phyloP scores from a whole-genome alignment of 2,113 vertebrate species.

The Manacus vitellinus region DNA sequence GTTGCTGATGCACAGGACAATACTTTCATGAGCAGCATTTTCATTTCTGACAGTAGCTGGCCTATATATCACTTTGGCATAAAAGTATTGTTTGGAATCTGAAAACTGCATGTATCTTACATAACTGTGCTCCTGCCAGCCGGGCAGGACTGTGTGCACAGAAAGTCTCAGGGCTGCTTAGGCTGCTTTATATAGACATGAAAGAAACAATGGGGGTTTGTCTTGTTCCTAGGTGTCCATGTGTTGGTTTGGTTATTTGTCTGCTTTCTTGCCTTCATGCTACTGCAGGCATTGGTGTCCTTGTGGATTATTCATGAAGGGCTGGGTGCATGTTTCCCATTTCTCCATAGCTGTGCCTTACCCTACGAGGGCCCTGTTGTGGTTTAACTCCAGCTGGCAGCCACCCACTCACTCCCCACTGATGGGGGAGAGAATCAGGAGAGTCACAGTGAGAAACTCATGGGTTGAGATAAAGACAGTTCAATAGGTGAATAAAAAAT shows the following conservation, averaged over 20 bases:
- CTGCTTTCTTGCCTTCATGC: background rate
- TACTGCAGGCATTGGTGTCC: background rate
- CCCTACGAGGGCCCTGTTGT: background rate
- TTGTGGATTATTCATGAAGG: background rate
- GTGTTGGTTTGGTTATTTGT: background rate
- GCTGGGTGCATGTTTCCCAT: background rate
- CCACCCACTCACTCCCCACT: background rate
- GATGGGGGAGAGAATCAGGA: background rate
- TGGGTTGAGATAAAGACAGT: background rate
- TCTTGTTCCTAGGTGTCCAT: background rate
- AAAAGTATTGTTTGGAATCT: background rate
- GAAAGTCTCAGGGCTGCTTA: background rate
- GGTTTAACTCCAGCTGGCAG: background rate
- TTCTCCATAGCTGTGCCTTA: background rate
- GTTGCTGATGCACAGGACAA: conserved; percentile 13
- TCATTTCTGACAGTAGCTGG: background rate
- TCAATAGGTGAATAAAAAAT: background rate
- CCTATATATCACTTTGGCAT: conserved; percentile 9
- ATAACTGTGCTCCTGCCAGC: background rate
- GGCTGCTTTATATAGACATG: background rate
- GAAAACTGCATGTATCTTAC: background rate
- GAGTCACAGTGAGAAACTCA: background rate
- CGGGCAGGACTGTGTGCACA: background rate
- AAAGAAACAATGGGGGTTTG: background rate
- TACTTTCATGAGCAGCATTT: background rate